Conservation (phyloP, 2,888 invertebrate species). For the Eupithecia subumbrata region DNA sequence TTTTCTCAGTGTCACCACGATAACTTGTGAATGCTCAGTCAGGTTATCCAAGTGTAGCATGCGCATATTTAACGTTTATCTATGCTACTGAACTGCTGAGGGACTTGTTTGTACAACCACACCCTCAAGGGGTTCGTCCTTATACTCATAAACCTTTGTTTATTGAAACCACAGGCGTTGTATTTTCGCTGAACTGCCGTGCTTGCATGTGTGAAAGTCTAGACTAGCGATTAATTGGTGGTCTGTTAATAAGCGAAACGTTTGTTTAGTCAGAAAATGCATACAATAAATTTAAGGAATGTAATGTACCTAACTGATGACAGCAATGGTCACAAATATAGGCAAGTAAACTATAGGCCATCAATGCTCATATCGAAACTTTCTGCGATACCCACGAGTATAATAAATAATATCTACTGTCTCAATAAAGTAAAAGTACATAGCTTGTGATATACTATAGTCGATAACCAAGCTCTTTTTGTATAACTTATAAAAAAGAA, state of each 20-base stretch:
- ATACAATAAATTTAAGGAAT: neutral
- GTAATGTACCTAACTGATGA: too few species aligned
- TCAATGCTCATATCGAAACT: too few species aligned
- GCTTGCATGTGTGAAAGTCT: neutral
- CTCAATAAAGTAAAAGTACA: too few species aligned
- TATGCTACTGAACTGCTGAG: slow-evolving; percentile 25
- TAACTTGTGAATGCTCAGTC: neutral
- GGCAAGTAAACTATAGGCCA: too few species aligned
- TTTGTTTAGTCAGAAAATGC: neutral
- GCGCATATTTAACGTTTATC: slow-evolving; percentile 41
- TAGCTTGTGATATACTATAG: too few species aligned
- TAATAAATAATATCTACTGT: too few species aligned
- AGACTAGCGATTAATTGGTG: neutral
- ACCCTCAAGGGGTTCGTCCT: slow-evolving; percentile 38
- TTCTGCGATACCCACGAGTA: too few species aligned
- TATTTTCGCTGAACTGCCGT: neutral
- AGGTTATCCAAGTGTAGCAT: slow-evolving; percentile 24
- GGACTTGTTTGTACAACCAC: slow-evolving; percentile 42
- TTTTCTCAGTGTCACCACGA: neutral
- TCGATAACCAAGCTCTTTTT: too few species aligned
- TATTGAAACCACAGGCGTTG: slow-evolving; percentile 11
- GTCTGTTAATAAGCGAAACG: neutral
- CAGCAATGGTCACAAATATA: too few species aligned
- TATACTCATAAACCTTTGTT: slow-evolving; percentile 27
- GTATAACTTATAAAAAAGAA: too few species aligned